Conservation (phyloP, 2,888 invertebrate genomes). For the Diaprepes abbreviatus region DNA sequence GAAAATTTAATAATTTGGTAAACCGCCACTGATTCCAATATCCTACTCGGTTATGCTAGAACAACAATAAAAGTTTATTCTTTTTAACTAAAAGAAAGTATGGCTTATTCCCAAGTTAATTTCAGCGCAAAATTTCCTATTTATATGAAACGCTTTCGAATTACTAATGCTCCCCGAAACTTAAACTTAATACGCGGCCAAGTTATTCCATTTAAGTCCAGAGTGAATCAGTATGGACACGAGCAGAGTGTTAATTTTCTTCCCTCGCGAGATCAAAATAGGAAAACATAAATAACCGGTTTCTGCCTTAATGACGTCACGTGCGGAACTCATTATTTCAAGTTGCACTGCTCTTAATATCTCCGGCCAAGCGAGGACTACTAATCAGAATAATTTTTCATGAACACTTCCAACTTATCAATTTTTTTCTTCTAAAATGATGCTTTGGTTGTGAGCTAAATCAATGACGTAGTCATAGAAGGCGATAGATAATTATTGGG, state of each 20-base stretch:
- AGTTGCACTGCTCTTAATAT: conserved; percentile 67
- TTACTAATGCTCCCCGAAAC: conserved; percentile 49
- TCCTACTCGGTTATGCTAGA: not conserved
- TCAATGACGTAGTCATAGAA: too few species aligned
- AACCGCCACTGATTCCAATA: not conserved
- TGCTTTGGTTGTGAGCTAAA: too few species aligned
- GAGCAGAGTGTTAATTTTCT: conserved; percentile 65
- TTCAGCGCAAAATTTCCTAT: conserved; percentile 51
- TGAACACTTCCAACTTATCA: conserved; percentile 4
- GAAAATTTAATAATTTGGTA: not conserved
- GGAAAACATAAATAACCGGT: conserved; percentile 68
- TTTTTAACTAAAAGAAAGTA: conserved; percentile 29
- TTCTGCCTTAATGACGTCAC: conserved; percentile 70
- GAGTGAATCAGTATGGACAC: conserved; percentile 61
- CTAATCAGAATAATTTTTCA: conserved; percentile 60
- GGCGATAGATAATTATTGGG: too few species aligned
- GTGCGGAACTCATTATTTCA: conserved; percentile 70
- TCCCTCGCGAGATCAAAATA: conserved; percentile 66
- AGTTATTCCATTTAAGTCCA: conserved; percentile 63
- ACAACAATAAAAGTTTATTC: conserved; percentile 37
- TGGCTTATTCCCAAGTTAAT: conserved; percentile 50
- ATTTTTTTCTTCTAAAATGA: not conserved
- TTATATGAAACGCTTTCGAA: conserved; percentile 51
- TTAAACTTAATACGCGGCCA: conserved; percentile 57
- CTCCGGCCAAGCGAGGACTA: conserved; percentile 63